A percentile compares a stretch with the other conserved stretches of the same genome.
Conservation (phyloP, 1,140 invertebrate species). For the Apis florea region DNA sequence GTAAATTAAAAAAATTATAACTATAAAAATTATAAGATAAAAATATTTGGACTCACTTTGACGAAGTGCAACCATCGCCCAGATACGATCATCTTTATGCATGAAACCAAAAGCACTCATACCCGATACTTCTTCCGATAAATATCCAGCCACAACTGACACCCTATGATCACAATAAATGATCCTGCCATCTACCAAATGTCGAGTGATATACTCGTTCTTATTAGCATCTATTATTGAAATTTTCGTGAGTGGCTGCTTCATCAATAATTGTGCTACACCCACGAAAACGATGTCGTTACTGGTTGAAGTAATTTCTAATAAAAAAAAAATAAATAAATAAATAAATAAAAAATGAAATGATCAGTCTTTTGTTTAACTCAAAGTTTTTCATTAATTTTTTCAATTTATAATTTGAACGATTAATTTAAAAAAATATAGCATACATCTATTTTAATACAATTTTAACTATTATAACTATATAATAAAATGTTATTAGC, state of each 20-base stretch:
- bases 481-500: too few relatives aligned
- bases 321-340: not conserved
- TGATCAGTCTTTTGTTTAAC: not conserved
- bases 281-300: constrained; percentile 85
- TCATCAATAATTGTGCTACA: constrained; percentile 84
- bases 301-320: constrained; percentile 59
- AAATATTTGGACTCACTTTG: constrained; percentile 85
- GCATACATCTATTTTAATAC: too few relatives aligned
- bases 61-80: constrained; percentile 90
- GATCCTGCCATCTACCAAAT: constrained; percentile 91
- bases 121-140: constrained; percentile 90
- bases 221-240: constrained; percentile 87
- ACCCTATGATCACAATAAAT: constrained; percentile 93
- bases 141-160: constrained; percentile 90
- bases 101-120: constrained; percentile 92
- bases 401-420: not conserved
- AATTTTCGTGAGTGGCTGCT: constrained; percentile 85
- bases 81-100: constrained; percentile 91
- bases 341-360: too few relatives aligned
- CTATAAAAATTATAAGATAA: not conserved
- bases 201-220: constrained; percentile 92
- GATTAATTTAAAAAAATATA: not conserved
- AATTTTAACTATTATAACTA: too few relatives aligned
- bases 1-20: not conserved
- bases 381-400: not conserved